A percentile compares a stretch with the other conserved stretches of the same genome.
phyloP scores from a whole-genome alignment of 2,797 vertebrate species.

The Aldrovandia affinis region DNA sequence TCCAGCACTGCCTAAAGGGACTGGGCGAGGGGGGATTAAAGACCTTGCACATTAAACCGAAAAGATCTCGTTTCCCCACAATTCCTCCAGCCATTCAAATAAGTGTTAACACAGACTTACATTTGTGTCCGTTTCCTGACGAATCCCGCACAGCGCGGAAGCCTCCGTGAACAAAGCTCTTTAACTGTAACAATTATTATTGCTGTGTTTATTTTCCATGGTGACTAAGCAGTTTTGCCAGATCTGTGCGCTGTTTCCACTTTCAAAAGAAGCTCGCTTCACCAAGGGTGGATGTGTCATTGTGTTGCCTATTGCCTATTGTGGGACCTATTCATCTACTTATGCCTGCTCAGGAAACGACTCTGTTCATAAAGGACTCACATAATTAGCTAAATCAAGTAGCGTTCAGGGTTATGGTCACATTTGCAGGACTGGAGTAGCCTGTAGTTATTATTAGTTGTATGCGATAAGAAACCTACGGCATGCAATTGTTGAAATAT shows the following conservation, averaged over 20 bases:
- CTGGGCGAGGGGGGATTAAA: neutral
- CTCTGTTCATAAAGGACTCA: neutral
- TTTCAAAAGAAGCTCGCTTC: too few relatives aligned
- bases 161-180: neutral
- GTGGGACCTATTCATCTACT: neutral
- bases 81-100: neutral
- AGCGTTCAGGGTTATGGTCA: neutral
- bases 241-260: neutral
- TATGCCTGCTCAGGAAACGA: neutral
- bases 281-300: neutral
- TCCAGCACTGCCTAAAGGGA: slow-evolving; percentile 15
- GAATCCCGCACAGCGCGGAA: neutral
- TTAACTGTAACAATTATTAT: neutral
- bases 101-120: neutral
- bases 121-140: neutral
- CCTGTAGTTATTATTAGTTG: neutral
- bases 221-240: too few relatives aligned
- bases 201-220: neutral
- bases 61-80: neutral
- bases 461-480: neutral
- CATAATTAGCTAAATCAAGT: neutral
- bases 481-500: neutral
- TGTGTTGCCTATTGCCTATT: too few relatives aligned
- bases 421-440: neutral
- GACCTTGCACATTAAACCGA: neutral